Evolutionary conservation across 2,888 invertebrate species (phyloP).

Genomic region (Epinotia nisella): DNA sequence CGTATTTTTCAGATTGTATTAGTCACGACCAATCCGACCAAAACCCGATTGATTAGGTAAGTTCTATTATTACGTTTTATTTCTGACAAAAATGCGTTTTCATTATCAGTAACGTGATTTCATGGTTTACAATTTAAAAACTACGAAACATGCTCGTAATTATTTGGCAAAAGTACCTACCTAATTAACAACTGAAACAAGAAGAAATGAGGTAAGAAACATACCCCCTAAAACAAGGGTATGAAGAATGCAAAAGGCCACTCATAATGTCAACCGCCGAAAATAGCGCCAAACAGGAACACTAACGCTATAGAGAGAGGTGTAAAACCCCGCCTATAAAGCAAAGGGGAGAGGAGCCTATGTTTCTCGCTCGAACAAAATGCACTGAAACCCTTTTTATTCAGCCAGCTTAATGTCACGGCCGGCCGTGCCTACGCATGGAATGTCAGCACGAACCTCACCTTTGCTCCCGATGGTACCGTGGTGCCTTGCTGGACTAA

Average conservation of each 20-base stretch:
- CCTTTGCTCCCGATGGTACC: constrained; percentile 17
- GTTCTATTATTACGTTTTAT: no score
- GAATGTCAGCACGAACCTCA: constrained; percentile 6
- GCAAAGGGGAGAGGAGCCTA: not conserved
- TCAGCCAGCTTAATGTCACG: constrained; percentile 15
- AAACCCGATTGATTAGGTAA: no score
- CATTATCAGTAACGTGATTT: no score
- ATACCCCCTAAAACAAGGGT: not conserved
- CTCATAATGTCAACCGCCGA: not conserved
- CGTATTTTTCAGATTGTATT: no score
- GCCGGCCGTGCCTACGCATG: constrained; percentile 2
- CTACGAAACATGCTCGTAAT: no score
- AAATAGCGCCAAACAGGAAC: not conserved
- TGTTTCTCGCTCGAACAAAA: not conserved
- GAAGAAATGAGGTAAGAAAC: no score
- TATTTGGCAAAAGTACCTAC: no score
- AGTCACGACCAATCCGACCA: no score
- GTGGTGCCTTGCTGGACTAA: not conserved
- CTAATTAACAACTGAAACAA: no score
- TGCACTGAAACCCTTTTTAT: not conserved
- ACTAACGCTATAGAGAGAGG: not conserved
- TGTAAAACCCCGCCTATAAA: not conserved
- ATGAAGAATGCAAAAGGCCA: not conserved
- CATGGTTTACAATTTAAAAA: no score
- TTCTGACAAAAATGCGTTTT: no score